These are phyloP conservation scores for Peucedramus taeniatus DNA, from an alignment of 2,113 vertebrate genomes.

Conservation along the genomic window DNA sequence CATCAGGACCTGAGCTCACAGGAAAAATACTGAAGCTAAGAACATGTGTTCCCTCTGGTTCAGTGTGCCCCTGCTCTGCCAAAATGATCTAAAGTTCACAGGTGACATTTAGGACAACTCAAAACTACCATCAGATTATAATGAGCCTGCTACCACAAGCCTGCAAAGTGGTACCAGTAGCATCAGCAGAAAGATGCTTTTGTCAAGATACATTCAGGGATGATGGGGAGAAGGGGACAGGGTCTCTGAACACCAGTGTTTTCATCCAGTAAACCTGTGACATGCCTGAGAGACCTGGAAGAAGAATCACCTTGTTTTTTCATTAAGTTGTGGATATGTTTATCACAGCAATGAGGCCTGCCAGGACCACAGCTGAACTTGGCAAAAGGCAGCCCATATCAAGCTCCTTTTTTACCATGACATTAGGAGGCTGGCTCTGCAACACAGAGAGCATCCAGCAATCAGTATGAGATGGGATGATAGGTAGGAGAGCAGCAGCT, in stretches of 20 bases:
- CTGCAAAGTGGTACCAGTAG: background rate
- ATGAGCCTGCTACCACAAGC: background rate
- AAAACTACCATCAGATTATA: background rate
- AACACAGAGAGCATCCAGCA: background rate
- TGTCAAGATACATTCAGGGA: background rate
- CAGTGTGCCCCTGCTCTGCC: background rate
- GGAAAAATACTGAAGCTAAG: background rate
- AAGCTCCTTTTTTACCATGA: background rate
- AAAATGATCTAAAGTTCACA: background rate
- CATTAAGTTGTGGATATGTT: background rate
- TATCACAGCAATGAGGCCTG: background rate
- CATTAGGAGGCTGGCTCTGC: background rate
- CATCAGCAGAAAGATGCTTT: background rate
- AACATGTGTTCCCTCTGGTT: background rate
- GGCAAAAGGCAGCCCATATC: background rate
- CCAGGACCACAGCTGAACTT: background rate
- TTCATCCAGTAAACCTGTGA: background rate
- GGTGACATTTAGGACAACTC: background rate
- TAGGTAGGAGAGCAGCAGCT: background rate
- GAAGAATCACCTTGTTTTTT: background rate
- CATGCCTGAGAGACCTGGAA: background rate
- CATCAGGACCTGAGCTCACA: background rate
- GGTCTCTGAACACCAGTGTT: background rate
- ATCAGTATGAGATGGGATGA: background rate
- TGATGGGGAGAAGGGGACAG: background rate